Base-by-base conservation (phyloP, 1,140 invertebrate genomes). In the Drosophila leontia region DNA sequence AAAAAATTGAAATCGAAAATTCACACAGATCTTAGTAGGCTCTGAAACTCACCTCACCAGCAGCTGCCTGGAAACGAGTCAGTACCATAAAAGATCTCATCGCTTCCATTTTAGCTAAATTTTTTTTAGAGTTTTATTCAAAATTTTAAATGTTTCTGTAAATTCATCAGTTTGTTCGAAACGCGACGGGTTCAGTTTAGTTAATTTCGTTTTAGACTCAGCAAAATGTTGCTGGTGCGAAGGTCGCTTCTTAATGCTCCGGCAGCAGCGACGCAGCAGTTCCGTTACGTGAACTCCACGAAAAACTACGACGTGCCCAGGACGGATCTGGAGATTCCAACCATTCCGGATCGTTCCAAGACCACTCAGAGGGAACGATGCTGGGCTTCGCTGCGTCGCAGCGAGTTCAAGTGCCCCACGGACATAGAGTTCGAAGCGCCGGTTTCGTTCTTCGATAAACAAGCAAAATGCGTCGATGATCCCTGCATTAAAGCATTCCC, bases 371-470 rank as follows among this genome's bases (percentile, higher is more conserved):
- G 26, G 26, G 26, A 29, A 29, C 26, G 26, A 29, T 87, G 84
- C 41, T 87, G 84, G 84, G 60, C 70, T 7, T 23, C 79, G 0
- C 13, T 75, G 17, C 71, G 76, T 0, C 75, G 83, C 1, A 59
- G 71, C 0, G 82, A 87, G 47, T 87, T 57, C 64, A 82, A 82
- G 11, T 87, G 83, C n/a, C 83, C 83, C 15, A 75, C 79, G 3
- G 83, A 87, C 17, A 60, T 68, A 0, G 83, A 87, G 19, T 82
- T 87, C 39, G 3, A 55, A 2, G 11, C 75, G 0, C 47, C 51
- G 1, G 3, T 62, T 0, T 80, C 78, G 6, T 59, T 88, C 0
- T n/a, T n/a, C 0, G 42, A 75, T 9, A n/a, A 47, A 1, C 39
- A n/a, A 0, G 82, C 75, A 8, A 19, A 26, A 1, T 87, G 83